phyloP scores from a whole-genome alignment of 2,113 vertebrate genomes.

The Barbus barbus region DNA sequence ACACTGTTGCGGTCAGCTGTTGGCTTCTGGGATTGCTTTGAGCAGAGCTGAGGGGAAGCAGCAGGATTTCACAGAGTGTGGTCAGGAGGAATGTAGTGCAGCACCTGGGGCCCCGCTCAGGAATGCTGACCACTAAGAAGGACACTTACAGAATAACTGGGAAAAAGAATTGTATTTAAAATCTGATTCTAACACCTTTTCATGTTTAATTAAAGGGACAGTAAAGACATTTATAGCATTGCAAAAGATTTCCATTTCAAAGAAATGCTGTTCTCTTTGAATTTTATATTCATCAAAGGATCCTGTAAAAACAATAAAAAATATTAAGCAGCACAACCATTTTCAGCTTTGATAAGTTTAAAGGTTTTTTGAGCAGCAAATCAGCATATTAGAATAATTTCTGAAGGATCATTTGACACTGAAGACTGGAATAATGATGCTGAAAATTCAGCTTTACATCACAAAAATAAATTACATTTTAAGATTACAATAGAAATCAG shows the following conservation, averaged over 20 bases:
- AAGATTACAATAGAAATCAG: too few relatives aligned
- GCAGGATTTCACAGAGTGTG: constrained; percentile 10
- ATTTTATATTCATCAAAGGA: too few relatives aligned
- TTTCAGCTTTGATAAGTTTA: too few relatives aligned
- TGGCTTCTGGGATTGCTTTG: background rate
- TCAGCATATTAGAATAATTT: background rate
- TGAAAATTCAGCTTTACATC: too few relatives aligned
- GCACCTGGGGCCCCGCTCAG: background rate
- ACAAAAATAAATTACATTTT: background rate
- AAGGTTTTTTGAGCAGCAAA: background rate
- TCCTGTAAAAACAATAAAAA: too few relatives aligned
- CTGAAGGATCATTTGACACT: background rate
- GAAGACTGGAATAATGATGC: background rate
- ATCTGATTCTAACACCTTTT: background rate
- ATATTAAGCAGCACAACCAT: too few relatives aligned
- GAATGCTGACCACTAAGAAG: constrained; percentile 22
- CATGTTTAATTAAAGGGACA: background rate
- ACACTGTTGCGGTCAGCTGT: constrained; percentile 34
- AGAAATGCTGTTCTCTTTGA: too few relatives aligned
- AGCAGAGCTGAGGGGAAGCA: constrained; percentile 11
- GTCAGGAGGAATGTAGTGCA: background rate
- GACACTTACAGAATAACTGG: background rate
- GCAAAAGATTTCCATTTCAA: background rate
- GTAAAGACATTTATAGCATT: background rate
- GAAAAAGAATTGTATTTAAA: constrained; percentile 9